A percentile compares a stretch with the other conserved stretches of the same genome.
These are phyloP conservation scores for Oryzias curvinotus DNA, from an alignment of 2,113 vertebrate species.

Conservation along the genomic window DNA sequence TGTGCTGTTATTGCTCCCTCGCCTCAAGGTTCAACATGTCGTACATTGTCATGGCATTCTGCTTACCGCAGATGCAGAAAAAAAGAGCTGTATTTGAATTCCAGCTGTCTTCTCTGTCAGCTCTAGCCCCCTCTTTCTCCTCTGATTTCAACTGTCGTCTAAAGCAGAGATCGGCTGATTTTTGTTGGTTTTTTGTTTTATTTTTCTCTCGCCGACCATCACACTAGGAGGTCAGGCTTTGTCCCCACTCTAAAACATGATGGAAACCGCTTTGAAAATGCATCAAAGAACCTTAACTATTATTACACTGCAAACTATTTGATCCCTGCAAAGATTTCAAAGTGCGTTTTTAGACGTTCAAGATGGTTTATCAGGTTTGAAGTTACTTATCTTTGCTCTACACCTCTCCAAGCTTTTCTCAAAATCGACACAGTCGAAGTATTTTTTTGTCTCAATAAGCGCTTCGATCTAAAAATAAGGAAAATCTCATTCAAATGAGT, in stretches of 20 bases:
- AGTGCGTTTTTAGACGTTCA: no score
- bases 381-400: no score
- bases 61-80: not conserved
- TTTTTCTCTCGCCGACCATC: slow-evolving; percentile 1
- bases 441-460: no score
- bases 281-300: not conserved
- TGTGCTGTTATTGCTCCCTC: slow-evolving; percentile 23
- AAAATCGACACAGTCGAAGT: no score
- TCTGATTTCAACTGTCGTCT: slow-evolving; percentile 7
- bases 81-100: not conserved
- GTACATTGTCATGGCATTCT: slow-evolving; percentile 24
- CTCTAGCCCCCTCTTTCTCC: not conserved
- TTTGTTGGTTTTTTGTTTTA: no score
- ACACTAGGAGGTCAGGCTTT: slow-evolving; percentile 1
- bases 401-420: no score
- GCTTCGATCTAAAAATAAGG: no score
- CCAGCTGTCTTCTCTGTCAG: slow-evolving; percentile 3
- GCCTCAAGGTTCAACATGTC: slow-evolving; percentile 25
- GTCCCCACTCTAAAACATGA: not conserved
- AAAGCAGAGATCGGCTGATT: slow-evolving; percentile 13
- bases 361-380: no score
- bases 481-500: no score
- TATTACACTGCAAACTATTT: not conserved
- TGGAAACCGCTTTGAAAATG: not conserved
- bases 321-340: no score